These are phyloP conservation scores for Sebastes iracundus DNA, from an alignment of 2,797 vertebrate species.

Conservation along the genomic window DNA sequence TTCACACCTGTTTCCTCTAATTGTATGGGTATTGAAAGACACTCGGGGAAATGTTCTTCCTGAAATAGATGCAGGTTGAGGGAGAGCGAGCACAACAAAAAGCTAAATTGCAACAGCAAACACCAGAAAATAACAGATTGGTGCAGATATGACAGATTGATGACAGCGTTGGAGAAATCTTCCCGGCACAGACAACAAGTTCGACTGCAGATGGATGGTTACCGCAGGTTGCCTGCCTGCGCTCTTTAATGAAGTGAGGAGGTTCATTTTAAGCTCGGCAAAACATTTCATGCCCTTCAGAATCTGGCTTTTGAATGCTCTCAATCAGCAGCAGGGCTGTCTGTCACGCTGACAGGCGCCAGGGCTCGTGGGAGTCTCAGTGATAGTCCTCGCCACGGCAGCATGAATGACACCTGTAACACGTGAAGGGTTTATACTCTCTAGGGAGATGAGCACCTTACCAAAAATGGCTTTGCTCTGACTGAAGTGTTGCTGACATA, in stretches of 20 bases:
- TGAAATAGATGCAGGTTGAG: neutral
- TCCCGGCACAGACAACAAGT: conserved; percentile 16
- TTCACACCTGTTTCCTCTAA: neutral
- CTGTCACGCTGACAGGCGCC: conserved; percentile 47
- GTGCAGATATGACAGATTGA: conserved; percentile 42
- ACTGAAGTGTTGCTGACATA: neutral
- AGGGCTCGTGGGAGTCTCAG: conserved; percentile 37
- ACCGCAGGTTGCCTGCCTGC: neutral
- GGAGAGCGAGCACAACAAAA: neutral
- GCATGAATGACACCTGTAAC: conserved; percentile 50
- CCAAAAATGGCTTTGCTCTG: neutral
- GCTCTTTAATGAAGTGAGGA: conserved; percentile 42
- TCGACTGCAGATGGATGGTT: conserved; percentile 33
- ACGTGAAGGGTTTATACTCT: conserved; percentile 29
- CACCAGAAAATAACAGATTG: neutral
- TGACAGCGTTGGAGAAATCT: conserved; percentile 19
- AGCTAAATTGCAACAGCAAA: neutral
- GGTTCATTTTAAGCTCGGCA: conserved; percentile 33
- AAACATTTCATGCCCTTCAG: conserved; percentile 42
- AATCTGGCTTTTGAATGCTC: conserved; percentile 15
- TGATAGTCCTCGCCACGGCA: conserved; percentile 9
- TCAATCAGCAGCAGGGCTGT: conserved; percentile 44
- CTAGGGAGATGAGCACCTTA: neutral
- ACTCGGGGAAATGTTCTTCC: neutral
- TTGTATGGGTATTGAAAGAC: neutral